phyloP scores from a whole-genome alignment of 2,888 invertebrate species.

The Bimastos eiseni region DNA sequence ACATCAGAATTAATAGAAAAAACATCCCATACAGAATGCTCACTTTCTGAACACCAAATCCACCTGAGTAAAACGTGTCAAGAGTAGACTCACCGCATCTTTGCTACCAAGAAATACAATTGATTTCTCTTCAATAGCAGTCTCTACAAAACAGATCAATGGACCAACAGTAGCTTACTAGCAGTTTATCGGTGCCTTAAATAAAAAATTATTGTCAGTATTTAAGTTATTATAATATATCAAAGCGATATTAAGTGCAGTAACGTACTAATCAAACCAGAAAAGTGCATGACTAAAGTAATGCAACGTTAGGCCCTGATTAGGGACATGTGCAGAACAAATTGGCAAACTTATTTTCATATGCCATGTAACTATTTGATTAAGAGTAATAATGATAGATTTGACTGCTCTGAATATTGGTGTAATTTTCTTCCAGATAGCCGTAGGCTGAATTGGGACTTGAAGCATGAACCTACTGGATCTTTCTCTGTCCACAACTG shows the following conservation, averaged over 20 bases:
- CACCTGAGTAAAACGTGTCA: neutral
- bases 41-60: neutral
- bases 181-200: neutral
- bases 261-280: too few relatives aligned
- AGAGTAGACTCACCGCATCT: slow-evolving; percentile 52
- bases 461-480: neutral
- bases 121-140: slow-evolving; percentile 52
- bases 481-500: neutral
- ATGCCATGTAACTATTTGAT: too few relatives aligned
- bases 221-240: too few relatives aligned
- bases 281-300: too few relatives aligned
- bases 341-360: too few relatives aligned
- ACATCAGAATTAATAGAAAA: neutral
- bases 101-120: slow-evolving; percentile 57
- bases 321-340: too few relatives aligned
- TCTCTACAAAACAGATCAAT: neutral
- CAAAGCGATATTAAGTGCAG: too few relatives aligned
- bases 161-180: neutral
- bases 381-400: too few relatives aligned
- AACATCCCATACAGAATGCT: neutral
- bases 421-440: neutral
- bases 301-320: too few relatives aligned
- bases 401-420: too few relatives aligned
- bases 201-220: too few relatives aligned
- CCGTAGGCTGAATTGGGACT: neutral